Percentiles rank a stretch among this genome's conserved stretches.
Evolutionary conservation across 2,888 invertebrate species (phyloP).

Genomic region (Scaptomyza reducta): DNA sequence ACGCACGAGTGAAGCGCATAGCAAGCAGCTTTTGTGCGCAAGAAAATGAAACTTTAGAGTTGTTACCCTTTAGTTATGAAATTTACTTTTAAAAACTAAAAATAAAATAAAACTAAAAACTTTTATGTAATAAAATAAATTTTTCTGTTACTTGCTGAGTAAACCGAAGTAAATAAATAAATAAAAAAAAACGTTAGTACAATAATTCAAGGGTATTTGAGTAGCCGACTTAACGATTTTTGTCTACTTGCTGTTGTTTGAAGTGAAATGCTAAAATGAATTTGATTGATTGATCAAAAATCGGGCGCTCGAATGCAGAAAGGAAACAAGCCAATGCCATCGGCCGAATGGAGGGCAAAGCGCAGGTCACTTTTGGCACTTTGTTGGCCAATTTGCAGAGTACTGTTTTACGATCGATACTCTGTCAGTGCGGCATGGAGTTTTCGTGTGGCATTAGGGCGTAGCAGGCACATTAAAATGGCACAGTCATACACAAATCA

Average conservation of each 20-base stretch:
- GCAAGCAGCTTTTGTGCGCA: conserved; percentile 35
- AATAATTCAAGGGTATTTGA: conserved; percentile 1
- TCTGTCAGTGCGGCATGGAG: conserved; percentile 8
- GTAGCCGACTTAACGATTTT: not conserved
- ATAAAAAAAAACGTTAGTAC: too few relatives aligned
- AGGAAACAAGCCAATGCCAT: conserved; percentile 37
- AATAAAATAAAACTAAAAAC: too few relatives aligned
- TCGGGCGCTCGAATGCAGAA: conserved; percentile 9
- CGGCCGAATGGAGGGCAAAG: conserved; percentile 35
- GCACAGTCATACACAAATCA: conserved; percentile 30
- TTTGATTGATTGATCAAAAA: conserved; percentile 55
- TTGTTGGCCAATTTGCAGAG: conserved; percentile 43
- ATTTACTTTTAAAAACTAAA: not conserved
- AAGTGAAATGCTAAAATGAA: conserved; percentile 51
- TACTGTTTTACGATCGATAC: not conserved
- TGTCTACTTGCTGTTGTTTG: conserved; percentile 3
- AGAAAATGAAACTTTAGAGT: not conserved
- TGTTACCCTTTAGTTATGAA: not conserved
- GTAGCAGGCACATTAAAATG: conserved; percentile 14
- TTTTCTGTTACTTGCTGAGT: too few relatives aligned
- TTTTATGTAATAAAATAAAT: too few relatives aligned
- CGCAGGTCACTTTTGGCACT: conserved; percentile 45
- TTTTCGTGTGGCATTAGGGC: conserved; percentile 48
- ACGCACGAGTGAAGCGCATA: not conserved
- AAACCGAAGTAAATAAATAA: too few relatives aligned